Evolutionary conservation across 2,888 invertebrate species (phyloP), one percentile per base, ranked within the genome.

Genomic region (Mythimna loreyi): DNA sequence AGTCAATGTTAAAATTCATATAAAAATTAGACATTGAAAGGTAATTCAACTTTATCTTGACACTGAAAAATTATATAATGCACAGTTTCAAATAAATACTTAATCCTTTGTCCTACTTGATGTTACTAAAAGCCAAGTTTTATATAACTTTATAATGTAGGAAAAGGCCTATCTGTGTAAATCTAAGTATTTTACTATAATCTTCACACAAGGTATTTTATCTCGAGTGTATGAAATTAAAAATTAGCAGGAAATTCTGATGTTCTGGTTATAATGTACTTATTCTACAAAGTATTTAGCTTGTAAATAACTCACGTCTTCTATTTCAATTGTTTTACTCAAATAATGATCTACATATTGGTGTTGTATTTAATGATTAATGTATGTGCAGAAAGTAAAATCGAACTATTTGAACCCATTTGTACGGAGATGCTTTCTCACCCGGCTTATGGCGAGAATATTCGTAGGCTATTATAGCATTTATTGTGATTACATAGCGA

Each of bases 191-290:
- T 72, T 68, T 68, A 76, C 28, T 28, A 59, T 43, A 36, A 33
- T 76, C 57, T 77, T 43, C 60, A 73, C 71, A 71, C 72, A 73
- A 58, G 77, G 77, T 76, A 73, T 77, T 59, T 56, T 56, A 50
- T 60, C 60, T 73, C 28, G 25, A 71, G 50, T 36, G 67, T 36
- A 56, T 55, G 47, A 43, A 47, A 55, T 33, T 49, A 11, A 47
- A 33, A 53, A 58, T 45, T 43, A 36, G 33, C 36, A 25, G 25
- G 2, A 55, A 55, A 25, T 59, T 55, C 53, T 49, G 53, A 69
- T 47, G 30, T 66, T 55, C 28, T 45, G 13, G 16, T 47, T 53
- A 30, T 13, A 19, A 75, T 58, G 21, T 67, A 66, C 67, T 56
- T 67, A 75, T 53, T 72, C 25, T 75, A 58, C 53, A 59, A 55